phyloP scores from a whole-genome alignment of 2,888 invertebrate species.

The Eupithecia insigniata region DNA sequence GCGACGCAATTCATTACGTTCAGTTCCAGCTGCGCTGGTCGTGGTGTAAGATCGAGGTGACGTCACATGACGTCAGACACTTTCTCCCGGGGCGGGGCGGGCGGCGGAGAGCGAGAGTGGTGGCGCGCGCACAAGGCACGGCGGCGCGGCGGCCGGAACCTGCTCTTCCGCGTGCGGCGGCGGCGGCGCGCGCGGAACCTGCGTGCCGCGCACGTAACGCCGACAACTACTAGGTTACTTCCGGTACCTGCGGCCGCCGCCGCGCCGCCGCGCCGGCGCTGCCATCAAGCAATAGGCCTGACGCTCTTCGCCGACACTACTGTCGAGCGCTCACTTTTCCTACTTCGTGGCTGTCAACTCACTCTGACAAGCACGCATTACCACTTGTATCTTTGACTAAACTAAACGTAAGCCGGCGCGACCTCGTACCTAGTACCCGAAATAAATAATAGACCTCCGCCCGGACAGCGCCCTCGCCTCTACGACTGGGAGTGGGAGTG shows the following conservation, averaged over 20 bases:
- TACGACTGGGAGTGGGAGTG: too few relatives aligned
- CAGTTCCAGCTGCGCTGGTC: background rate
- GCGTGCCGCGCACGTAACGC: slow-evolving; percentile 69
- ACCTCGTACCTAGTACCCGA: too few relatives aligned
- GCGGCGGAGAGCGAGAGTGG: slow-evolving; percentile 3
- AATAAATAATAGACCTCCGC: too few relatives aligned
- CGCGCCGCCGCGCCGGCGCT: slow-evolving; percentile 13
- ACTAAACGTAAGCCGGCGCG: too few relatives aligned
- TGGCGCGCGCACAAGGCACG: background rate
- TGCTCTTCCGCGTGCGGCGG: background rate
- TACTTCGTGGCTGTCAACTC: too few relatives aligned
- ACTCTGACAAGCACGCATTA: too few relatives aligned
- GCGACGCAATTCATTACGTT: background rate
- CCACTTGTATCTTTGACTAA: too few relatives aligned
- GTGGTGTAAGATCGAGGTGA: slow-evolving; percentile 31
- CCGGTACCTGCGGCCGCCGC: slow-evolving; percentile 65
- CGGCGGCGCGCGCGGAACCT: slow-evolving; percentile 62
- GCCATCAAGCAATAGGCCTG: too few relatives aligned
- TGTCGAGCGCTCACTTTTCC: too few relatives aligned
- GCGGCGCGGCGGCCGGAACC: background rate
- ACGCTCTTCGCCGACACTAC: too few relatives aligned
- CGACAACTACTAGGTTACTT: slow-evolving; percentile 73
- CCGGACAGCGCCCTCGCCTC: too few relatives aligned
- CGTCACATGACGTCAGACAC: slow-evolving; percentile 37
- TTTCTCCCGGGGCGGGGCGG: slow-evolving; percentile 40